Percentiles rank a stretch among this genome's conserved stretches.
Evolutionary conservation across 2,797 vertebrate species (phyloP).

Genomic region (Eulemur mongoz): DNA sequence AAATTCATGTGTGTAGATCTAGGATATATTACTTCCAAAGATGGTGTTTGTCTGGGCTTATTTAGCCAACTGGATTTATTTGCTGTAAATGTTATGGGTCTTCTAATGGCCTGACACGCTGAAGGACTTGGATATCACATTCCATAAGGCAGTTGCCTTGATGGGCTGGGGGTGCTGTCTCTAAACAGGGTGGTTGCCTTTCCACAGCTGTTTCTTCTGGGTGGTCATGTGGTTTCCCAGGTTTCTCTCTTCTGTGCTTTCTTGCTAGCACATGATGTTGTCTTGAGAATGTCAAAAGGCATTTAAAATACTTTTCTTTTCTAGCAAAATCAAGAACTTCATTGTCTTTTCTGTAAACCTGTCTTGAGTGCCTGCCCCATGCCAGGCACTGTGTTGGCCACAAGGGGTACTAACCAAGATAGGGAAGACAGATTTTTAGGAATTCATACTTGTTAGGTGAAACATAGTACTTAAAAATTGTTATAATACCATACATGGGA

Average conservation of each 20-base stretch:
- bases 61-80: neutral
- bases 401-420: neutral
- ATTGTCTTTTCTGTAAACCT: neutral
- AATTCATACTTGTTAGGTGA: neutral
- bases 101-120: neutral
- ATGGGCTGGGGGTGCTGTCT: fast-evolving
- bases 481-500: neutral
- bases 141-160: neutral
- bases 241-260: neutral
- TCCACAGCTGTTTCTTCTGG: neutral
- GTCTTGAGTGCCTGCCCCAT: neutral
- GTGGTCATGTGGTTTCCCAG: neutral
- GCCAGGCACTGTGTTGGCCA: neutral
- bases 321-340: neutral
- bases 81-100: neutral
- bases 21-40: neutral
- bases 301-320: neutral
- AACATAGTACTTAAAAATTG: neutral
- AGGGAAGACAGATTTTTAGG: neutral
- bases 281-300: neutral
- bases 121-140: neutral
- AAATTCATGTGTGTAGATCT: neutral
- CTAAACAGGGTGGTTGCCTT: fast-evolving
- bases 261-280: neutral
- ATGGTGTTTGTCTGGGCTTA: neutral